Evolutionary conservation across 2,797 vertebrate genomes (phyloP).

Genomic region (Alectoris magna): DNA sequence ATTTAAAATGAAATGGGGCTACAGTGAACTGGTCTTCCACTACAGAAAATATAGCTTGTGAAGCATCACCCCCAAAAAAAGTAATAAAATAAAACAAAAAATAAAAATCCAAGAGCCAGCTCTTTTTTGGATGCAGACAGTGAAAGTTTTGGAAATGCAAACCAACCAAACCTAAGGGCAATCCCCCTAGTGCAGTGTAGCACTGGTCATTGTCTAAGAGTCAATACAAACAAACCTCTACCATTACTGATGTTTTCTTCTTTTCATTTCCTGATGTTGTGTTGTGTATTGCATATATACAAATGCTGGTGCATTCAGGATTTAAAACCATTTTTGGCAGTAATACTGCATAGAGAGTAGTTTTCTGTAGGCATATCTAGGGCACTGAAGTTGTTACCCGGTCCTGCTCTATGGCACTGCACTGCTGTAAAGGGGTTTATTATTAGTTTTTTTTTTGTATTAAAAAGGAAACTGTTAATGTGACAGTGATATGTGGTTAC

Average conservation of each 20-base stretch:
- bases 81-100: background rate
- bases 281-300: background rate
- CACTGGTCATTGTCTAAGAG: background rate
- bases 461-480: background rate
- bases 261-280: background rate
- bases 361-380: background rate
- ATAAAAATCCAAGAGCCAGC: background rate
- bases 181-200: accelerated
- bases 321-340: background rate
- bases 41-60: background rate
- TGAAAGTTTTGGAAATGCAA: background rate
- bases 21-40: background rate
- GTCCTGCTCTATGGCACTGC: background rate
- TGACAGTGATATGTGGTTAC: background rate
- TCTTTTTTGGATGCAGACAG: background rate
- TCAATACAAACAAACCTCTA: background rate
- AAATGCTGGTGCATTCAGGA: background rate
- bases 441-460: background rate
- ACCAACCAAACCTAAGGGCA: background rate
- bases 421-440: background rate
- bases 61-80: background rate
- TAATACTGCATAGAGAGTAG: background rate
- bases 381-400: background rate
- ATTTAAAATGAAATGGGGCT: constrained; percentile 25
- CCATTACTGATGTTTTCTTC: background rate